A percentile compares a stretch with the other conserved stretches of the same genome.
Evolutionary conservation across 2,797 vertebrate species (phyloP).

Genomic region (Potorous gilbertii): DNA sequence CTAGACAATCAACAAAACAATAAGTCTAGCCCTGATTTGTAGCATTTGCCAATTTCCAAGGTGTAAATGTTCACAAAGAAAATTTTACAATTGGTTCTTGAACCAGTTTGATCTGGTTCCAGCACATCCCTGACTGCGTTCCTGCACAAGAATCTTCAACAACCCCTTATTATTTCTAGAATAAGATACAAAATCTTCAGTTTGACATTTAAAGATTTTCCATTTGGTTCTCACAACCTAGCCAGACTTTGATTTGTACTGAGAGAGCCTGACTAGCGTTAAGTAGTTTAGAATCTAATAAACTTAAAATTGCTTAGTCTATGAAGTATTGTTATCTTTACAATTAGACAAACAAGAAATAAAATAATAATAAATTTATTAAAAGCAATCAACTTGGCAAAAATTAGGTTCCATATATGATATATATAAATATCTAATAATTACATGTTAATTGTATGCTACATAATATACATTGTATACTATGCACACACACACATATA

Average conservation of each 20-base stretch:
- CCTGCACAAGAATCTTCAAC: neutral
- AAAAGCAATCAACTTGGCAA: slow-evolving; percentile 62
- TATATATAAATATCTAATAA: neutral
- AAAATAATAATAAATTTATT: slow-evolving; percentile 73
- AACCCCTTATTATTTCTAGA: neutral
- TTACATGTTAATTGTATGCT: neutral
- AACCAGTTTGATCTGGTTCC: neutral
- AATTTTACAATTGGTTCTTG: neutral
- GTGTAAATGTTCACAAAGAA: neutral
- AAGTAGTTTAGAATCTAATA: slow-evolving; percentile 60
- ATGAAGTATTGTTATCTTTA: slow-evolving; percentile 72
- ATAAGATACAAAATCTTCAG: neutral
- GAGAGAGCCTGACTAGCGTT: slow-evolving; percentile 62
- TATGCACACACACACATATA: too few relatives aligned
- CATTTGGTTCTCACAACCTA: neutral
- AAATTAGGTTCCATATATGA: slow-evolving; percentile 33
- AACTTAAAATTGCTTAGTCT: slow-evolving; percentile 53
- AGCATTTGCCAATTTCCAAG: neutral
- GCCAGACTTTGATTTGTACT: neutral
- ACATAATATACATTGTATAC: neutral
- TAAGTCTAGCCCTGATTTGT: neutral
- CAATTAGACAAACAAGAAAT: slow-evolving; percentile 74
- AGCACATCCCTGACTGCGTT: neutral
- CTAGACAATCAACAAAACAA: neutral
- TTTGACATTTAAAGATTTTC: neutral